Percentiles rank a stretch among this genome's conserved stretches.
phyloP scores from a whole-genome alignment of 2,797 vertebrate species.

The Distichodus sexfasciatus region DNA sequence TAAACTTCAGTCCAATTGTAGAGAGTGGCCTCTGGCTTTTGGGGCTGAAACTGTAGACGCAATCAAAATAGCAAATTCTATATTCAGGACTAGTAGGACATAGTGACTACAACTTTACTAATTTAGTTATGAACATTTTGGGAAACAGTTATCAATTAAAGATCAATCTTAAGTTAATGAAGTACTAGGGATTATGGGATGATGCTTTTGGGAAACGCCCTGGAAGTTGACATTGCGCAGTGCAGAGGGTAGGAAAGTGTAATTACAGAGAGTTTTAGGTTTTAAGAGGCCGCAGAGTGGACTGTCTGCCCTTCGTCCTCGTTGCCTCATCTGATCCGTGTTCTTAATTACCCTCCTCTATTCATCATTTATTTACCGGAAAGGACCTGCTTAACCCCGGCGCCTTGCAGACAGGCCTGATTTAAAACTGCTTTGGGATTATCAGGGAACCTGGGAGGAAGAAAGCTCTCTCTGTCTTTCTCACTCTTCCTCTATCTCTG shows the following conservation, averaged over 20 bases:
- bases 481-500: background rate
- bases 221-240: too few species aligned
- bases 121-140: too few species aligned
- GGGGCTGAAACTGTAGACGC: too few species aligned
- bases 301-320: constrained; percentile 34
- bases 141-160: too few species aligned
- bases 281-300: constrained; percentile 28
- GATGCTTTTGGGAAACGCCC: too few species aligned
- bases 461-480: background rate
- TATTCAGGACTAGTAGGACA: too few species aligned
- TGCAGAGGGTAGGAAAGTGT: background rate
- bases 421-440: constrained; percentile 52
- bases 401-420: constrained; percentile 59
- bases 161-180: too few species aligned
- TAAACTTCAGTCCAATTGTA: too few species aligned
- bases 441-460: constrained; percentile 28
- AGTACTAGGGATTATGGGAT: too few species aligned
- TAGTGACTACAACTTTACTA: too few species aligned
- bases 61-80: too few species aligned
- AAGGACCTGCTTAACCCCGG: constrained; percentile 70
- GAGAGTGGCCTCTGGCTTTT: too few species aligned
- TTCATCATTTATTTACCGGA: constrained; percentile 72
- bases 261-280: constrained; percentile 21
- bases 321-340: constrained; percentile 58
- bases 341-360: constrained; percentile 72